Percentiles rank a stretch among this genome's conserved stretches.
Conservation (phyloP, 2,797 vertebrate genomes). For the Hypotaenidia philippensis region DNA sequence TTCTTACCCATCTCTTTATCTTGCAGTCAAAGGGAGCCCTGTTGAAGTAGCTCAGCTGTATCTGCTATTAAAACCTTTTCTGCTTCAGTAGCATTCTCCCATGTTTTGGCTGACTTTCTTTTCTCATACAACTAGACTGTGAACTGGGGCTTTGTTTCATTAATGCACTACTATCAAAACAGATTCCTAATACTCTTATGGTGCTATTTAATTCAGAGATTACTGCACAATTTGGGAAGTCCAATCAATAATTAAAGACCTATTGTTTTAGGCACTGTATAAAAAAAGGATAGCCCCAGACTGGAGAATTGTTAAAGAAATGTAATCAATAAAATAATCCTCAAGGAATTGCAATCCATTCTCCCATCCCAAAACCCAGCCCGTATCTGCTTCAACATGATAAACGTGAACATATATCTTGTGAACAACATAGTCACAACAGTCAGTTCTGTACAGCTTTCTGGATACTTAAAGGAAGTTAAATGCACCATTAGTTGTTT, state of each 20-base stretch:
- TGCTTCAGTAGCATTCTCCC: background rate
- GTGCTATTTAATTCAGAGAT: background rate
- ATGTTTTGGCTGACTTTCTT: background rate
- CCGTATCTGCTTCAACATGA: fast-evolving
- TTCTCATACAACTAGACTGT: background rate
- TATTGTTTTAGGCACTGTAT: background rate
- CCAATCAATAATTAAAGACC: background rate
- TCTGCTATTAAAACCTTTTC: constrained; percentile 34
- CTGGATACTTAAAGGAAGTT: background rate
- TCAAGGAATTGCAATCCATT: background rate
- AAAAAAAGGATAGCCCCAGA: background rate
- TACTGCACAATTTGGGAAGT: background rate
- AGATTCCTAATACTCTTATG: background rate
- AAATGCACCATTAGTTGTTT: background rate
- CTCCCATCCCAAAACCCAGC: background rate
- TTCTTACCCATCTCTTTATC: background rate
- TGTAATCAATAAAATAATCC: background rate
- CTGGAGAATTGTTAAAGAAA: background rate
- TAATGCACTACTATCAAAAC: background rate
- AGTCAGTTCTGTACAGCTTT: background rate
- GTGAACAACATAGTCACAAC: background rate
- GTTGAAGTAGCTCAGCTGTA: constrained; percentile 6
- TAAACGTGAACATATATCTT: background rate
- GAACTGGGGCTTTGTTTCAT: background rate
- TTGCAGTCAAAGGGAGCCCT: constrained; percentile 16